These are phyloP conservation scores for Microtus oregoni DNA, from an alignment of 2,113 vertebrate genomes.

Conservation along the genomic window DNA sequence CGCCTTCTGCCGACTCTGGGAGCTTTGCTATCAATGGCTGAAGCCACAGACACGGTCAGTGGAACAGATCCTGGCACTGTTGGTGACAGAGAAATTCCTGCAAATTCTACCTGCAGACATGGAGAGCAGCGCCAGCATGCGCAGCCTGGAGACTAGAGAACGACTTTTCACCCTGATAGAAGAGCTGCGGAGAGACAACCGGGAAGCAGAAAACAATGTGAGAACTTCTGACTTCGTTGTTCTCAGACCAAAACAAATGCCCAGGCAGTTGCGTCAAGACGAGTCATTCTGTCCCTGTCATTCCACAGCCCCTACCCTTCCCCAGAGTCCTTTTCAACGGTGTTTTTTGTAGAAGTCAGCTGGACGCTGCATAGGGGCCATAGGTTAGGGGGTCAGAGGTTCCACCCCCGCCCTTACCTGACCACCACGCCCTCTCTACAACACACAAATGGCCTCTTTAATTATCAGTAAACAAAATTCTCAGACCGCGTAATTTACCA, in stretches of 20 bases:
- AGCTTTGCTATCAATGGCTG: conserved; percentile 82
- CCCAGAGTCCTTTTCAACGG: not conserved
- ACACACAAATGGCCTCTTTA: not conserved
- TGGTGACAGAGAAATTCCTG: conserved; percentile 82
- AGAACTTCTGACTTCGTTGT: not conserved
- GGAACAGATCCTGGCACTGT: conserved; percentile 78
- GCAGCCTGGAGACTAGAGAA: conserved; percentile 72
- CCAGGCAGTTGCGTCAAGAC: not conserved
- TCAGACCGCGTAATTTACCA: not conserved
- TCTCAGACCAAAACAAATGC: not conserved
- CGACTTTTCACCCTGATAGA: conserved; percentile 73
- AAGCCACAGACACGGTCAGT: conserved; percentile 74
- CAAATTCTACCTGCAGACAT: conserved; percentile 71
- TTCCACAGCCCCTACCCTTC: not conserved
- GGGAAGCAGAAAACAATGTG: conserved; percentile 72
- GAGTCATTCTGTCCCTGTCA: not conserved
- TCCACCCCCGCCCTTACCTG: not conserved
- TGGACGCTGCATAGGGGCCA: not conserved
- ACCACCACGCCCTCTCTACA: not conserved
- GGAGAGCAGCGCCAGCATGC: conserved; percentile 57
- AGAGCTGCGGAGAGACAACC: conserved; percentile 66
- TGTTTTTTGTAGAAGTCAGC: not conserved
- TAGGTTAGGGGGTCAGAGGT: not conserved
- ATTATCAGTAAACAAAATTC: not conserved
- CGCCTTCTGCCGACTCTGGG: conserved; percentile 79